Evolutionary conservation across 2,797 vertebrate species (phyloP).

Genomic region (Melanotaenia nigrans): DNA sequence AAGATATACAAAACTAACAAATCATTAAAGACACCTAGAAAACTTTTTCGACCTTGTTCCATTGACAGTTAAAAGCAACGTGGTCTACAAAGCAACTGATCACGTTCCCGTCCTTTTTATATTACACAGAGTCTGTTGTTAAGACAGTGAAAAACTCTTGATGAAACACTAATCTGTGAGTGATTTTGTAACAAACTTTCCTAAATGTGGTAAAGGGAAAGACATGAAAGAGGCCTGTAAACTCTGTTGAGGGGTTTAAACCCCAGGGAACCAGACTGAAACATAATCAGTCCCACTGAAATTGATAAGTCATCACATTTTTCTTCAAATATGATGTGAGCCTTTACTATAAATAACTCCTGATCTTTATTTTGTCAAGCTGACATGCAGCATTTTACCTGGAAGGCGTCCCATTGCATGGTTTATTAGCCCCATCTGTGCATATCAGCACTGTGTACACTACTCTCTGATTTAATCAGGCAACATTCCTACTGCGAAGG

Average conservation of each 20-base stretch:
- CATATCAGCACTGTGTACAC: neutral
- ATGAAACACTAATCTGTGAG: neutral
- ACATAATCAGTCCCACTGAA: neutral
- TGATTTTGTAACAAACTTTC: neutral
- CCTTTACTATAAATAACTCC: neutral
- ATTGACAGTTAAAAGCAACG: neutral
- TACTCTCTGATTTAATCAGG: neutral
- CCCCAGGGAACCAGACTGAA: neutral
- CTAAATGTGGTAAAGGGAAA: conserved; percentile 4
- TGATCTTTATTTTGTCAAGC: neutral
- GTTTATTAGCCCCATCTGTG: neutral
- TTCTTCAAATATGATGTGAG: neutral
- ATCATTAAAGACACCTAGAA: too few species aligned
- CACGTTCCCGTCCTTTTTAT: neutral
- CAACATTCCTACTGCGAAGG: neutral
- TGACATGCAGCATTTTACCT: neutral
- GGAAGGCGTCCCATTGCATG: neutral
- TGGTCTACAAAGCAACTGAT: neutral
- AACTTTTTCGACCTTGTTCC: too few species aligned
- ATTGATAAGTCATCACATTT: neutral
- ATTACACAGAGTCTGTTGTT: neutral
- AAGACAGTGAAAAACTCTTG: neutral
- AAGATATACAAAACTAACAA: too few species aligned
- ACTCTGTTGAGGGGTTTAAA: neutral
- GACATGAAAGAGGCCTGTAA: neutral